phyloP scores from a whole-genome alignment of 2,888 invertebrate species.

The Tenthredo amoena region DNA sequence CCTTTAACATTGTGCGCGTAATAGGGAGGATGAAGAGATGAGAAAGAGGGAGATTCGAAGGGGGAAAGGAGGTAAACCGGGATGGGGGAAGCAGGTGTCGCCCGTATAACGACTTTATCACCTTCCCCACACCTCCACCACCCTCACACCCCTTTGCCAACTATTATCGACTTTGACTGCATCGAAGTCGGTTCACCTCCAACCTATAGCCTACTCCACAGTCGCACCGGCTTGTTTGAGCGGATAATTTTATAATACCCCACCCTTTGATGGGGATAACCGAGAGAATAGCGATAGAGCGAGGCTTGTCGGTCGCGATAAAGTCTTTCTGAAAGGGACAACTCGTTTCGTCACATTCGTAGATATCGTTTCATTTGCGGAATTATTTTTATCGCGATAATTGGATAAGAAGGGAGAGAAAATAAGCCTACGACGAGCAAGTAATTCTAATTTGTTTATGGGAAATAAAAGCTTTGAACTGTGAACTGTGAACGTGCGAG shows the following conservation, averaged over 20 bases:
- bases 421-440: not conserved
- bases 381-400: not conserved
- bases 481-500: slow-evolving; percentile 36
- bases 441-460: slow-evolving; percentile 12
- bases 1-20: slow-evolving; percentile 76
- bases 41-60: slow-evolving; percentile 51
- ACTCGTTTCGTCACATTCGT: not conserved
- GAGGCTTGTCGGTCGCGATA: not conserved
- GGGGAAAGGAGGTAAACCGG: slow-evolving; percentile 66
- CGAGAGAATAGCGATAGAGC: slow-evolving; percentile 57
- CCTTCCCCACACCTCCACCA: slow-evolving; percentile 64
- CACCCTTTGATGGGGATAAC: slow-evolving; percentile 59
- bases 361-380: not conserved
- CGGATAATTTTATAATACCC: slow-evolving; percentile 70
- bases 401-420: not conserved
- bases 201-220: slow-evolving; percentile 67
- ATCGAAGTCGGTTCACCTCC: slow-evolving; percentile 69
- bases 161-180: slow-evolving; percentile 72
- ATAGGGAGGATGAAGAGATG: slow-evolving; percentile 74
- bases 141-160: slow-evolving; percentile 67
- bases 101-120: slow-evolving; percentile 75
- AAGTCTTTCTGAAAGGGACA: not conserved
- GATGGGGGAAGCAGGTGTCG: slow-evolving; percentile 69
- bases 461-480: not conserved
- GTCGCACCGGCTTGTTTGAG: slow-evolving; percentile 68